Percentiles rank a stretch among this genome's conserved stretches.
These are phyloP conservation scores for Salmo trutta DNA, from an alignment of 2,797 vertebrate species.

Conservation along the genomic window DNA sequence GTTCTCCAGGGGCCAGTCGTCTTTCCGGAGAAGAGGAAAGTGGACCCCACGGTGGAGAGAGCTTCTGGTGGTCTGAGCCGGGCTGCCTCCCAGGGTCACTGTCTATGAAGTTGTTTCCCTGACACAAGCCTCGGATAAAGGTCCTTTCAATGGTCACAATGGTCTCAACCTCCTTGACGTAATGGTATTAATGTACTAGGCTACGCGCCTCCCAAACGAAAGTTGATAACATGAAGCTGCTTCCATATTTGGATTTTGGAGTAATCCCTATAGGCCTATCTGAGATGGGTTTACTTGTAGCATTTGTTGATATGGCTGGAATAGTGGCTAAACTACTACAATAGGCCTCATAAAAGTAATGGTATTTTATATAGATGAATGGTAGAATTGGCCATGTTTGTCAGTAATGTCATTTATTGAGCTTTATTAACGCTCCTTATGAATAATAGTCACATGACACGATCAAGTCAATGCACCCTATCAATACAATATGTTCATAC, in stretches of 20 bases:
- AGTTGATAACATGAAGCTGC: neutral
- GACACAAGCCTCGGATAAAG: slow-evolving; percentile 37
- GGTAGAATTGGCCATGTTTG: neutral
- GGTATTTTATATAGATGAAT: neutral
- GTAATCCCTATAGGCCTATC: neutral
- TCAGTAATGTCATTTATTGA: neutral
- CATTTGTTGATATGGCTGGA: neutral
- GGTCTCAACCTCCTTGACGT: neutral
- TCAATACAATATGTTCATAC: neutral
- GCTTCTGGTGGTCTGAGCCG: slow-evolving; percentile 77
- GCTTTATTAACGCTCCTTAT: neutral
- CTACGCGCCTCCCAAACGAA: neutral
- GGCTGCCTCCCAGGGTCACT: slow-evolving; percentile 74
- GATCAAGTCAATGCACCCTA: neutral
- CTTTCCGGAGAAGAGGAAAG: slow-evolving; percentile 80
- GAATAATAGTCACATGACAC: neutral
- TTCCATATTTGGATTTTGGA: neutral
- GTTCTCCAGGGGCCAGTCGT: slow-evolving; percentile 79
- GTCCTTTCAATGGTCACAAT: neutral
- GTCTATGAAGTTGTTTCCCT: slow-evolving; percentile 70
- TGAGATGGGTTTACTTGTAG: neutral
- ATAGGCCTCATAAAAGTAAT: neutral
- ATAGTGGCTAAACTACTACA: neutral
- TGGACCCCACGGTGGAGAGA: slow-evolving; percentile 74
- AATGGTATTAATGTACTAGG: neutral